A percentile compares a stretch with the other conserved stretches of the same genome.
Evolutionary conservation across 2,113 vertebrate genomes (phyloP).

Genomic region (Chunga burmeisteri): DNA sequence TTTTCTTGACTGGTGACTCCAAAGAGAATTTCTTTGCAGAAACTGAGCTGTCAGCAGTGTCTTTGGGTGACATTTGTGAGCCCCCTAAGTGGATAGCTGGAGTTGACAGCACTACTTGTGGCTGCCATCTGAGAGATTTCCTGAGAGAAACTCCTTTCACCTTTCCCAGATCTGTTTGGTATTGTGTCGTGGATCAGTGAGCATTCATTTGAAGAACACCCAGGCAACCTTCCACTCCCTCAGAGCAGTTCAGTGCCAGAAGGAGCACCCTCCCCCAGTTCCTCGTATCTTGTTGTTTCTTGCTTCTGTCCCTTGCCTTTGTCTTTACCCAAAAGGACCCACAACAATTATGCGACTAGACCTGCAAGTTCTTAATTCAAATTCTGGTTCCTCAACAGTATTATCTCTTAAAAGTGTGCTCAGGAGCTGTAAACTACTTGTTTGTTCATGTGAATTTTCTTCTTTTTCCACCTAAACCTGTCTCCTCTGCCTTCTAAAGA

Average conservation of each 20-base stretch:
- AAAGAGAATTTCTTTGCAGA: background rate
- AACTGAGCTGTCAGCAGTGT: background rate
- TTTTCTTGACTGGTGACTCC: background rate
- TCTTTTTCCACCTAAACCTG: background rate
- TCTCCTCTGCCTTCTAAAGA: background rate
- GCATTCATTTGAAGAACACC: background rate
- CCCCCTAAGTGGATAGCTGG: background rate
- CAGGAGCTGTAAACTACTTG: background rate
- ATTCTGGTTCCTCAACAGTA: background rate
- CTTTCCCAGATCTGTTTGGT: background rate
- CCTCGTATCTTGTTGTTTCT: rapidly evolving
- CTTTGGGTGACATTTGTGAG: background rate
- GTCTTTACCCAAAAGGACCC: background rate
- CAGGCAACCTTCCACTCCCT: background rate
- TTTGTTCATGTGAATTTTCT: background rate
- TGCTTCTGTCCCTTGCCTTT: background rate
- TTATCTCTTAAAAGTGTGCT: background rate
- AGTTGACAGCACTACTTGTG: background rate
- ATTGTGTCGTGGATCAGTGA: background rate
- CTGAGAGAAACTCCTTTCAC: background rate
- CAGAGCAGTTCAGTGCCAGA: background rate
- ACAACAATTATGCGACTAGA: background rate
- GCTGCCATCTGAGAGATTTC: background rate
- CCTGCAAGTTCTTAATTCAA: background rate
- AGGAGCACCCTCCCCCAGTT: background rate